A percentile compares a stretch with the other conserved stretches of the same genome.
Conservation (phyloP, 2,797 vertebrate species). For the Sarcoramphus papa region DNA sequence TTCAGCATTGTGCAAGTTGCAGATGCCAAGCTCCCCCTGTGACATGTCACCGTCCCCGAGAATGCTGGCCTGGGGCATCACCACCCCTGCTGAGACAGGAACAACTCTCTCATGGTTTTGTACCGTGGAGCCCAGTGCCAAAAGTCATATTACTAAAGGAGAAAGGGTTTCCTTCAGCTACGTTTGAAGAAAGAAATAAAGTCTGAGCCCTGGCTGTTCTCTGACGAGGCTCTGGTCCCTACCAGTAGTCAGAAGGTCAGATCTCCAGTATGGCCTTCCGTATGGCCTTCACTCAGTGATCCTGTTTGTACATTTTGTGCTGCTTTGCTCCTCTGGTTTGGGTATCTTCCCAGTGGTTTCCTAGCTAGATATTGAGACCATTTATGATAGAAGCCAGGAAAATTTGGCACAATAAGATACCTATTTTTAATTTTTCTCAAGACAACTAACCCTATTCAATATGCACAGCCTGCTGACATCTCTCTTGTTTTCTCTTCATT, state of each 20-base stretch:
- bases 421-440: constrained; percentile 42
- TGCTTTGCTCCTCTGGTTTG: background rate
- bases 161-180: background rate
- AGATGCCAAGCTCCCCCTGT: background rate
- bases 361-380: background rate
- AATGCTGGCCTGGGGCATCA: background rate
- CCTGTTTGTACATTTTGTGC: background rate
- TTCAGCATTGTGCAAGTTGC: fast-evolving
- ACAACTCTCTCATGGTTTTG: background rate
- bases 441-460: constrained; percentile 1
- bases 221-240: background rate
- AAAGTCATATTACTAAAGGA: background rate
- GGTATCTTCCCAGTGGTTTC: background rate
- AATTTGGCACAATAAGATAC: background rate
- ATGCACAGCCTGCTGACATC: constrained; percentile 17
- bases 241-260: background rate
- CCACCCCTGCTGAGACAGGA: background rate
- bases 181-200: background rate
- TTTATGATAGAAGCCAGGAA: background rate
- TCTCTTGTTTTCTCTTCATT: background rate
- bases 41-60: background rate
- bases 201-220: background rate
- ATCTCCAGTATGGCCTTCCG: background rate
- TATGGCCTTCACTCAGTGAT: background rate
- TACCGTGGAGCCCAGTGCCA: fast-evolving